Conservation (phyloP, 2,113 vertebrate species). For the Scalopus aquaticus region DNA sequence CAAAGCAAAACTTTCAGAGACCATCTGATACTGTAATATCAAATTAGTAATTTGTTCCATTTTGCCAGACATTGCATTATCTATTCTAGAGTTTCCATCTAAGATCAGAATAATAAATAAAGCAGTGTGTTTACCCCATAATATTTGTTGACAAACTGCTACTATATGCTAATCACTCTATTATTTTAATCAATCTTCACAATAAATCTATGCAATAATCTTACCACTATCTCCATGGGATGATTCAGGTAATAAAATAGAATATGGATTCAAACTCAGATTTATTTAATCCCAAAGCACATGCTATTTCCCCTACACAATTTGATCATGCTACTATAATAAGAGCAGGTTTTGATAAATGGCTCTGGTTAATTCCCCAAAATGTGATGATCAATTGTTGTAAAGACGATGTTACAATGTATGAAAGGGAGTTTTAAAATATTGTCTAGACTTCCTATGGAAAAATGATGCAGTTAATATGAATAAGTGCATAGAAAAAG, state of each 20-base stretch:
- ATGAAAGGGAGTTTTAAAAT: background rate
- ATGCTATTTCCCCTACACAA: background rate
- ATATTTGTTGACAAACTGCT: conserved; percentile 20
- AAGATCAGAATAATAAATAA: background rate
- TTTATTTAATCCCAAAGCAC: background rate
- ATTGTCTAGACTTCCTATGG: background rate
- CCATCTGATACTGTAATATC: background rate
- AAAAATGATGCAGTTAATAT: background rate
- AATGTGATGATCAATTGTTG: background rate
- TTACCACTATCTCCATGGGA: background rate
- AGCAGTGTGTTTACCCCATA: background rate
- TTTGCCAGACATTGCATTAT: background rate
- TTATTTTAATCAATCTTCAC: conserved; percentile 32
- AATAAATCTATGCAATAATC: background rate
- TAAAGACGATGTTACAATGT: background rate
- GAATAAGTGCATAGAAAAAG: background rate
- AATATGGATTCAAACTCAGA: background rate
- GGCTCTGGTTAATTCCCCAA: background rate
- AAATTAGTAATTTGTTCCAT: background rate
- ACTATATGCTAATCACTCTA: background rate
- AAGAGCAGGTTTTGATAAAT: background rate
- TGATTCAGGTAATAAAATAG: conserved; percentile 21
- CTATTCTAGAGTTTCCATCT: background rate
- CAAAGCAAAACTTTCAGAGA: conserved; percentile 1
- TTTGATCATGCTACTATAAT: background rate